Percentiles rank a stretch among this genome's conserved stretches.
Conservation (phyloP, 2,888 invertebrate genomes). For the Callosobruchus maculatus region DNA sequence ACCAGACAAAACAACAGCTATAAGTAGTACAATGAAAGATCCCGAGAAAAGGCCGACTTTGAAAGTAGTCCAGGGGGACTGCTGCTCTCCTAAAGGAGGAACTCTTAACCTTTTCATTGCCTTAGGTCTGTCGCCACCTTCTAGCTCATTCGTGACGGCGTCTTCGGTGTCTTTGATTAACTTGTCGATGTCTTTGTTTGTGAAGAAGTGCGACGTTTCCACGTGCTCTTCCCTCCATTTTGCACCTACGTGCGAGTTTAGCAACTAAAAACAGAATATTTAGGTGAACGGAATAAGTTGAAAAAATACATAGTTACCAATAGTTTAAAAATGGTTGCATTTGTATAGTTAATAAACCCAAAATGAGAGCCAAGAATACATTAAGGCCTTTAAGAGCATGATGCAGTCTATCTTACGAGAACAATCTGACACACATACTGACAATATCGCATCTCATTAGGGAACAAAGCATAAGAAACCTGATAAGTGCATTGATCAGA, state of each 20-base stretch:
- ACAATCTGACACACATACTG: too few species aligned
- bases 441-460: too few species aligned
- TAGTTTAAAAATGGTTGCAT: not conserved
- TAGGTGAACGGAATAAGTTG: not conserved
- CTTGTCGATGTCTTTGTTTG: constrained; percentile 80
- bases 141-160: constrained; percentile 64
- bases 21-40: constrained; percentile 70
- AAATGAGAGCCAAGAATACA: too few species aligned
- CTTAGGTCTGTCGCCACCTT: constrained; percentile 76
- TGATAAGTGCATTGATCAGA: too few species aligned
- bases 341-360: too few species aligned
- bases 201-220: constrained; percentile 79
- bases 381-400: too few species aligned
- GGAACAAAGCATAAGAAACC: too few species aligned
- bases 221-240: constrained; percentile 77
- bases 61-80: constrained; percentile 79
- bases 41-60: constrained; percentile 83
- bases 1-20: constrained; percentile 70
- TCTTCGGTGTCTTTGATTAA: constrained; percentile 78
- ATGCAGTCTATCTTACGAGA: too few species aligned
- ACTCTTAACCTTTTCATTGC: constrained; percentile 86
- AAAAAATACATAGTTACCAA: not conserved
- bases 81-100: constrained; percentile 80
- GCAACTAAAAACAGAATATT: constrained; percentile 48
- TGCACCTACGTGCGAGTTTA: constrained; percentile 59